phyloP scores from a whole-genome alignment of 2,888 invertebrate genomes.

The Eutolmus rufibarbis region DNA sequence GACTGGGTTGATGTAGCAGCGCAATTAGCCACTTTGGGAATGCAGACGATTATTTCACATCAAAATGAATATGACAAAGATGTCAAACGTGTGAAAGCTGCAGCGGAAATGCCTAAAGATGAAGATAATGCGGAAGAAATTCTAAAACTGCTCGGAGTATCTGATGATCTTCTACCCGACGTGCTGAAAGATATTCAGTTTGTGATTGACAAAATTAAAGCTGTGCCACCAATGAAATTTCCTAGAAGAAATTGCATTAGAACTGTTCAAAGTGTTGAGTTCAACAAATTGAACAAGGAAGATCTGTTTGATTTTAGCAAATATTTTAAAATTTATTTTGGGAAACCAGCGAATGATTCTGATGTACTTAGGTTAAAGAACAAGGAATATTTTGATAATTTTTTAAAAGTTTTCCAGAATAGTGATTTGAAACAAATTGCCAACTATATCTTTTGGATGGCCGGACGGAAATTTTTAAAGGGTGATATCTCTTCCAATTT shows the following conservation, averaged over 20 bases:
- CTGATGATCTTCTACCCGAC: neutral
- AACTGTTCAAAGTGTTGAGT: neutral
- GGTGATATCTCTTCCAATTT: neutral
- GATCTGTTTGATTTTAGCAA: neutral
- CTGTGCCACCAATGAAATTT: neutral
- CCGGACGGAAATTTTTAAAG: neutral
- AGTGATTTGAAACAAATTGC: neutral
- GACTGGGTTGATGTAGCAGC: neutral
- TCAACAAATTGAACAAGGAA: neutral
- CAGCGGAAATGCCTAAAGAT: neutral
- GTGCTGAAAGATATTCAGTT: neutral
- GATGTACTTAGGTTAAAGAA: neutral
- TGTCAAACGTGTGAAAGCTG: neutral
- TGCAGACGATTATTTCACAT: neutral
- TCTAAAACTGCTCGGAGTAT: neutral
- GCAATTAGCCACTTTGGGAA: neutral
- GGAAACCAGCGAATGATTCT: neutral
- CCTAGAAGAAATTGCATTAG: neutral
- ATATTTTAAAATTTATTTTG: constrained; percentile 14
- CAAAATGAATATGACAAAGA: neutral
- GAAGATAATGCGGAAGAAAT: neutral
- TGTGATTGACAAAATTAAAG: neutral
- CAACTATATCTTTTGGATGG: neutral
- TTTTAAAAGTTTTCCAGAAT: neutral
- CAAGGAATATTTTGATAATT: neutral